These are phyloP conservation scores for Trichacis sp. DNA, from an alignment of 2,888 invertebrate species.

Conservation along the genomic window DNA sequence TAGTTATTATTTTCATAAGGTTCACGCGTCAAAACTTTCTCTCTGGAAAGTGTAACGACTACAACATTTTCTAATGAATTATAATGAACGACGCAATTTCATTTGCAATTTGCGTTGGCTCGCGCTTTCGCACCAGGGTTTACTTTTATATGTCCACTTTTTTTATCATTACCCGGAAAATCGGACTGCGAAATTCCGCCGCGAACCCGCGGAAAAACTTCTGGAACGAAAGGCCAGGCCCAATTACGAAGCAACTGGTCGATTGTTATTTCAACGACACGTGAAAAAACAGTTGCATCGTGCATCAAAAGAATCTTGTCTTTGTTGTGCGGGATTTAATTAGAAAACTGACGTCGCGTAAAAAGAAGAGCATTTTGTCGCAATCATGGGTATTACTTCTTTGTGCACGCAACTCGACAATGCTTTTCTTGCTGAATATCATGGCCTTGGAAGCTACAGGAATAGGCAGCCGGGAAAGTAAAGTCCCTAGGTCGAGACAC, in stretches of 20 bases:
- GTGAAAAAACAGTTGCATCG: neutral
- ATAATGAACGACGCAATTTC: slow-evolving; percentile 26
- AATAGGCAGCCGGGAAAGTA: no score
- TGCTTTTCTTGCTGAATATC: slow-evolving; percentile 13
- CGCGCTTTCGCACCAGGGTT: slow-evolving; percentile 20
- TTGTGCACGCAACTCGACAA: slow-evolving; percentile 34
- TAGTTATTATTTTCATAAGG: no score
- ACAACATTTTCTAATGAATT: slow-evolving; percentile 30
- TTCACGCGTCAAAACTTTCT: neutral
- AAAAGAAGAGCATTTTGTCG: slow-evolving; percentile 27
- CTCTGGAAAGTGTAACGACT: slow-evolving; percentile 17
- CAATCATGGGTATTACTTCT: slow-evolving; percentile 40
- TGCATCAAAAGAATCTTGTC: neutral
- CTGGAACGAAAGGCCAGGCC: no score
- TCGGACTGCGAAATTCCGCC: slow-evolving; percentile 14
- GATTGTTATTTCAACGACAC: neutral
- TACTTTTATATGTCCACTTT: slow-evolving; percentile 1
- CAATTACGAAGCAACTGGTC: neutral
- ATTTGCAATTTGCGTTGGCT: slow-evolving; percentile 9
- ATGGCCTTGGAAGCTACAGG: no score
- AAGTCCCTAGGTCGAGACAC: no score
- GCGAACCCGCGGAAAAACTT: slow-evolving; percentile 31
- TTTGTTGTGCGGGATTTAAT: neutral
- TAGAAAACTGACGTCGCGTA: neutral
- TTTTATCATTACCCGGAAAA: slow-evolving; percentile 1